These are phyloP conservation scores for Tenualosa ilisha DNA, from an alignment of 2,797 vertebrate genomes.

Conservation along the genomic window DNA sequence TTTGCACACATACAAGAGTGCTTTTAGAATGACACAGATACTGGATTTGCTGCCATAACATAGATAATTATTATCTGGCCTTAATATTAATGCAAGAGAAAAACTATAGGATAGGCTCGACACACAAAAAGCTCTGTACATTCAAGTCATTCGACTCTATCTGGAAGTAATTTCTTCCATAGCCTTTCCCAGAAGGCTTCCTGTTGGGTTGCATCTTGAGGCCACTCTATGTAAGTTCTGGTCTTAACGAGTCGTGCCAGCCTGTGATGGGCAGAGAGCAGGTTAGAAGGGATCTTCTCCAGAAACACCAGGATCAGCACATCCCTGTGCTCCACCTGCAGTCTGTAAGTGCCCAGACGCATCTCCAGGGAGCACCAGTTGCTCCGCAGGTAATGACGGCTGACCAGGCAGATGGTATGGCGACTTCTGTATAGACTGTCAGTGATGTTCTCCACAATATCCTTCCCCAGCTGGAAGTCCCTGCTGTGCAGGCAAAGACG, in stretches of 20 bases:
- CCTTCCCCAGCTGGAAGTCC: slow-evolving; percentile 52
- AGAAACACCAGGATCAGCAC: slow-evolving; percentile 61
- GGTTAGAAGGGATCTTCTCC: slow-evolving; percentile 56
- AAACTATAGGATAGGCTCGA: no score
- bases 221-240: slow-evolving; percentile 21
- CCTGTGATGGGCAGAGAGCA: slow-evolving; percentile 60
- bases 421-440: slow-evolving; percentile 40
- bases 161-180: neutral
- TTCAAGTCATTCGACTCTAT: no score
- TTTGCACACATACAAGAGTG: no score
- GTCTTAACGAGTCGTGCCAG: slow-evolving; percentile 30
- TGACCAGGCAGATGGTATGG: slow-evolving; percentile 40
- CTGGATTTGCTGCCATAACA: no score
- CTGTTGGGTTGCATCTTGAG: neutral
- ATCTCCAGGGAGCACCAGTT: slow-evolving; percentile 78
- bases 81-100: no score
- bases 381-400: slow-evolving; percentile 68
- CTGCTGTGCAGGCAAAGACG: slow-evolving; percentile 52
- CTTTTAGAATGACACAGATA: no score
- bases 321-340: slow-evolving; percentile 56
- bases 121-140: no score
- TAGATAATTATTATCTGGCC: no score
- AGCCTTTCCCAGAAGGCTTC: neutral
- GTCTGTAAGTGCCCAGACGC: slow-evolving; percentile 68
- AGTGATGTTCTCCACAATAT: slow-evolving; percentile 32